Conservation (phyloP, 2,797 vertebrate species). For the Myotis daubentonii region DNA sequence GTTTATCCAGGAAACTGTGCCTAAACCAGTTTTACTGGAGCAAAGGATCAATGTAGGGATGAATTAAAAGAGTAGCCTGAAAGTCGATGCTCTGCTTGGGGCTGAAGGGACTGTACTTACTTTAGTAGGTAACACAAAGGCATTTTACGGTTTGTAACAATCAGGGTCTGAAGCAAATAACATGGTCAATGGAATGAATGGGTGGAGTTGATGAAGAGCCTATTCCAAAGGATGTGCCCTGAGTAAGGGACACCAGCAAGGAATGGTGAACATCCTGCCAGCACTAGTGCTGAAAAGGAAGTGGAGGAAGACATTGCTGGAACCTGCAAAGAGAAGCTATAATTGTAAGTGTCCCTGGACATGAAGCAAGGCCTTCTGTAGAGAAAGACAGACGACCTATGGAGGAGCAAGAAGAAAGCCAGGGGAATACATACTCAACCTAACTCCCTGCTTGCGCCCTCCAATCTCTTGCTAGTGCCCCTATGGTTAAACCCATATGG, state of each 20-base stretch:
- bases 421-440: not conserved
- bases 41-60: not conserved
- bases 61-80: not conserved
- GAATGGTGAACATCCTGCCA: not conserved
- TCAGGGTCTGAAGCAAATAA: not conserved
- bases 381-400: not conserved
- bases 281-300: not conserved
- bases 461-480: not conserved
- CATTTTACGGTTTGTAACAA: not conserved
- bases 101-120: not conserved
- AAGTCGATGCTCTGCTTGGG: not conserved
- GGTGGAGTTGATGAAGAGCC: not conserved
- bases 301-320: not conserved
- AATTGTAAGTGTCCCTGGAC: not conserved
- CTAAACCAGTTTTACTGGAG: not conserved
- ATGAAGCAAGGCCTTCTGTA: not conserved
- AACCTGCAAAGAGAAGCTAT: not conserved
- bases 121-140: not conserved
- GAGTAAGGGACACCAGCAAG: not conserved
- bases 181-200: not conserved
- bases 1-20: not conserved
- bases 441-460: not conserved
- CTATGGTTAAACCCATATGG: not conserved
- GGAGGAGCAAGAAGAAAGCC: not conserved
- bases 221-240: not conserved